A percentile compares a stretch with the other conserved stretches of the same genome.
Conservation (phyloP, 1,140 invertebrate species). For the Trachelipus rathkii region DNA sequence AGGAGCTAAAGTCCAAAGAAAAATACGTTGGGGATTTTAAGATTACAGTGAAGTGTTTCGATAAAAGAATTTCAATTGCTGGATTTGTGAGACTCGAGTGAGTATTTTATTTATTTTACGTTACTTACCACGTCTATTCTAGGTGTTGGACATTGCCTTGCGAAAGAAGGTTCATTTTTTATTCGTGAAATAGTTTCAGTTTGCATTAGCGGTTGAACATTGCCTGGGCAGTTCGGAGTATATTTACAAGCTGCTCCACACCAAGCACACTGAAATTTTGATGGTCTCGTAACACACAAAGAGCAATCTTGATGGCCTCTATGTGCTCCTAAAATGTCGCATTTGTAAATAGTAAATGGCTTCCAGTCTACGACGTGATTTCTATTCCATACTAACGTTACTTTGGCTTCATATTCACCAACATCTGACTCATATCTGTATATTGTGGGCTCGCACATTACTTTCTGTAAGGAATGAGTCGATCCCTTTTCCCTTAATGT, state of each 20-base stretch:
- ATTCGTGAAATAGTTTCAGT: slow-evolving; percentile 72
- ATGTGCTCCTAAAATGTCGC: slow-evolving; percentile 85
- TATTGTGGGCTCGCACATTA: slow-evolving; percentile 83
- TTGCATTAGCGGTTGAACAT: slow-evolving; percentile 62
- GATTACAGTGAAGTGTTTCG: neutral
- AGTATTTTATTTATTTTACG: neutral
- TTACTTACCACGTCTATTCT: slow-evolving; percentile 77
- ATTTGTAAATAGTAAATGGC: slow-evolving; percentile 87
- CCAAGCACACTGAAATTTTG: slow-evolving; percentile 87
- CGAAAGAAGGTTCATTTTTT: slow-evolving; percentile 51
- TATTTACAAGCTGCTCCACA: slow-evolving; percentile 82
- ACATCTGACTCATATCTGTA: slow-evolving; percentile 82
- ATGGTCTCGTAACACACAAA: slow-evolving; percentile 77
- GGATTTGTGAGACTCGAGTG: neutral
- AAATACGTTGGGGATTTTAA: neutral
- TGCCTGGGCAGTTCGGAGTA: slow-evolving; percentile 70
- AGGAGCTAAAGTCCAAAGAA: neutral
- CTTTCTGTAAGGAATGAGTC: slow-evolving; percentile 57
- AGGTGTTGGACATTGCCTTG: slow-evolving; percentile 73
- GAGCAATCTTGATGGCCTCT: slow-evolving; percentile 89
- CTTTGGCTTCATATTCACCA: slow-evolving; percentile 79
- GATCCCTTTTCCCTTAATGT: slow-evolving; percentile 16
- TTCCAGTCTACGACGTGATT: slow-evolving; percentile 88
- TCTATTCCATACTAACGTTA: slow-evolving; percentile 86
- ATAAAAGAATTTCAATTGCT: slow-evolving; percentile 1